A percentile compares a stretch with the other conserved stretches of the same genome.
phyloP scores from a whole-genome alignment of 2,888 invertebrate species.

The Galerucella pusilla region DNA sequence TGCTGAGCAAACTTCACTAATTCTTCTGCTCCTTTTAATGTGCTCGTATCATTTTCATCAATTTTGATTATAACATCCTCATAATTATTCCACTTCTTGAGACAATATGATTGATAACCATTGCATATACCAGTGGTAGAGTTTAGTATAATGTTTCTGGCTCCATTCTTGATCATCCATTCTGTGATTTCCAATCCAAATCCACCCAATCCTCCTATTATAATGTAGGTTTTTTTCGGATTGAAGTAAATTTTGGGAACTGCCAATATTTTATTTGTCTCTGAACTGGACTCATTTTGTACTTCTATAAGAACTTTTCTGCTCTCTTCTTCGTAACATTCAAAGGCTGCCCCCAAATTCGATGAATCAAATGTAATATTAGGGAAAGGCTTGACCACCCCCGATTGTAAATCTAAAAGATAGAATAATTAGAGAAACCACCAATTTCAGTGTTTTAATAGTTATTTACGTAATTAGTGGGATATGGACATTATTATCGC shows the following conservation, averaged over 20 bases:
- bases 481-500: too few species aligned
- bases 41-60: constrained; percentile 63
- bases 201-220: constrained; percentile 72
- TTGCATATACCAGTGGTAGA: constrained; percentile 70
- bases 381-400: constrained; percentile 76
- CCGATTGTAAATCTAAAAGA: constrained; percentile 67
- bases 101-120: constrained; percentile 71
- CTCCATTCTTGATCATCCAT: constrained; percentile 72
- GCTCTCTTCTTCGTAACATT: constrained; percentile 73
- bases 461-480: too few species aligned
- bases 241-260: constrained; percentile 50
- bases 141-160: constrained; percentile 69
- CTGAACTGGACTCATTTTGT: constrained; percentile 49
- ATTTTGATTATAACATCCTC: constrained; percentile 61
- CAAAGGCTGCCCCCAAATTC: constrained; percentile 66
- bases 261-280: constrained; percentile 42
- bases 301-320: constrained; percentile 73
- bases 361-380: constrained; percentile 56
- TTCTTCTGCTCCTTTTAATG: constrained; percentile 60
- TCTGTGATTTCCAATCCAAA: constrained; percentile 73
- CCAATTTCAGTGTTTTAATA: too few species aligned
- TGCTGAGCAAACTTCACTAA: constrained; percentile 62
- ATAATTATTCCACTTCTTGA: constrained; percentile 55
- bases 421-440: too few species aligned
- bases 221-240: constrained; percentile 57